Base-by-base conservation (phyloP, 1,140 invertebrate genomes). In the Scaptomyza pallida region DNA sequence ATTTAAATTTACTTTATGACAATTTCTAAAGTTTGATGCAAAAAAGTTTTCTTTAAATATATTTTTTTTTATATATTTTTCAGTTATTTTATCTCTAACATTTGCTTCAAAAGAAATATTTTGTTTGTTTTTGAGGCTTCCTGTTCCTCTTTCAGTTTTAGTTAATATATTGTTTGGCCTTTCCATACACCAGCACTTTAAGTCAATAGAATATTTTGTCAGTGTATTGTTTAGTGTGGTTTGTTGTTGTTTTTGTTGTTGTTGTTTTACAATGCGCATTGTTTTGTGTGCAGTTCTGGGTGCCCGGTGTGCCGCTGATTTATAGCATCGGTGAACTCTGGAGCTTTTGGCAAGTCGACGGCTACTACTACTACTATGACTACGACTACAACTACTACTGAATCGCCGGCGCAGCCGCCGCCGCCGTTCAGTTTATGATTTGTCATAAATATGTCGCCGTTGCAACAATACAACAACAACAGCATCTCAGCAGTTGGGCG, bases 371-470 rank as follows among this genome's bases (percentile, higher is more conserved):
- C 19, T 10, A 9, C 41, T 23, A 47, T 30, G n/a, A 33, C 19
- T 10, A 9, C 41, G 16, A 47, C 10, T 4, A 37, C 33, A 44
- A 13, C 13, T 15, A 5, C 41, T 23, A 47, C 10, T 26, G 40
- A 50, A 51, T 15, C 17, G 47, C 16, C 13, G 52, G 43, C 52
- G 30, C 30, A 50, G 45, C 9, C 13, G 37, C 52, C 26, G 40
- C 12, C n/a, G 37, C 54, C 30, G 47, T 61, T 56, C 47, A 68
- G 63, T 86, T 86, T 86, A 88, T 86, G 82, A 86, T 86, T 86
- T 86, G 81, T 86, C 81, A 86, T 86, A 86, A 86, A 86, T 81
- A 86, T 86, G 81, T 86, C 82, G 82, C 73, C 30, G 41, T 26
- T 30, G 48, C 30, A 19, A 12, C 33, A 15, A 40, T n/a, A n/a